These are phyloP conservation scores for Euwallacea fornicatus DNA, from an alignment of 1,140 invertebrate species.

Conservation along the genomic window DNA sequence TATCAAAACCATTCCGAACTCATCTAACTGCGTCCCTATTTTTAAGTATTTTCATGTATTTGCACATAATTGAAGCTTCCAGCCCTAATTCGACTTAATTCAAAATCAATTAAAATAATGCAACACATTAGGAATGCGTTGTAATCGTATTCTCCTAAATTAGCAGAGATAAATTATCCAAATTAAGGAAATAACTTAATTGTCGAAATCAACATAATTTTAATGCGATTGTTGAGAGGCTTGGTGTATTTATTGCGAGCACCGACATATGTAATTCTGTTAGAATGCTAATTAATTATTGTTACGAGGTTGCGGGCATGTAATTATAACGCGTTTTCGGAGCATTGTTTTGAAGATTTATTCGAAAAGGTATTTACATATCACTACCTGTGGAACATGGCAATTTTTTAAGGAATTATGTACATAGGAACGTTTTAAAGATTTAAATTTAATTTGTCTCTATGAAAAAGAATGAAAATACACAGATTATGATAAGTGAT, in stretches of 20 bases:
- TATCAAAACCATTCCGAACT: too few relatives aligned
- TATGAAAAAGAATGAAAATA: too few relatives aligned
- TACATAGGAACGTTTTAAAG: too few relatives aligned
- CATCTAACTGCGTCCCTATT: too few relatives aligned
- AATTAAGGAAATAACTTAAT: conserved; percentile 22
- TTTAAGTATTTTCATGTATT: background rate
- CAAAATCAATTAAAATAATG: conserved; percentile 21
- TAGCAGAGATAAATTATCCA: conserved; percentile 16
- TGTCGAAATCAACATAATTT: conserved; percentile 19
- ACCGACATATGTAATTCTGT: conserved; percentile 1
- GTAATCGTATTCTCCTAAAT: conserved; percentile 14
- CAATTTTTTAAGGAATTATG: too few relatives aligned
- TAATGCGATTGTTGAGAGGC: conserved; percentile 3
- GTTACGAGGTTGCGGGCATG: too few relatives aligned
- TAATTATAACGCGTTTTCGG: too few relatives aligned
- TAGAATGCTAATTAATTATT: too few relatives aligned
- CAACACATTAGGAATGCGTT: conserved; percentile 19
- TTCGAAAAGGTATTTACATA: too few relatives aligned
- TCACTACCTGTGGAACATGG: background rate
- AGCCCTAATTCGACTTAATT: conserved; percentile 16
- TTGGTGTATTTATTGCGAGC: conserved; percentile 16
- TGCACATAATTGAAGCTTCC: conserved; percentile 3
- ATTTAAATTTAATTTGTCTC: too few relatives aligned
- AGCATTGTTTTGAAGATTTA: too few relatives aligned
- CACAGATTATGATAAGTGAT: too few relatives aligned